Percentiles rank a stretch among this genome's conserved stretches.
These are phyloP conservation scores for Epicampocera succincta DNA, from an alignment of 2,888 invertebrate genomes.

Conservation along the genomic window DNA sequence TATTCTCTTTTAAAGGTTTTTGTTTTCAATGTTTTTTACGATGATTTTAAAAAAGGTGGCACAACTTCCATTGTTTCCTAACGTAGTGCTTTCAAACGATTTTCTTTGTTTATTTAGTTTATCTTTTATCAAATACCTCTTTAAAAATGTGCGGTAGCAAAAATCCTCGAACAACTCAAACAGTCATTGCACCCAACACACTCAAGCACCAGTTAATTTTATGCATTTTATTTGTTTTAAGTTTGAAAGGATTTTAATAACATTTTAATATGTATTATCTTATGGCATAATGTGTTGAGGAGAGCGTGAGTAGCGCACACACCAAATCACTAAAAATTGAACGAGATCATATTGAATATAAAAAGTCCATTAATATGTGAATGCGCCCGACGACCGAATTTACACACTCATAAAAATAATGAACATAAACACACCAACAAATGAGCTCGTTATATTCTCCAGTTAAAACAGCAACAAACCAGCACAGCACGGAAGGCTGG, in stretches of 20 bases:
- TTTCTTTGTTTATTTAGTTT: not conserved
- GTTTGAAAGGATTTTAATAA: constrained; percentile 53
- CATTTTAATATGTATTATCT: constrained; percentile 43
- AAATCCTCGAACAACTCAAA: constrained; percentile 4
- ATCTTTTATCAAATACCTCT: not conserved
- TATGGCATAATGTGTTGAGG: constrained; percentile 9
- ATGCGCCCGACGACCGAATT: constrained; percentile 53
- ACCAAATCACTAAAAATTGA: not conserved
- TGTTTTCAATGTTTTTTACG: too few relatives aligned
- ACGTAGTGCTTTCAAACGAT: too few relatives aligned
- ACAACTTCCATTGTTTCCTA: too few relatives aligned
- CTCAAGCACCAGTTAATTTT: constrained; percentile 10
- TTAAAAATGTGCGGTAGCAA: not conserved
- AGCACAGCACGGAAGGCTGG: not conserved
- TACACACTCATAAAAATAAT: constrained; percentile 40
- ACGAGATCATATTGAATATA: constrained; percentile 27
- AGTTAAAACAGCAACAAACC: not conserved
- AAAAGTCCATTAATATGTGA: constrained; percentile 58
- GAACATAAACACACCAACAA: not conserved
- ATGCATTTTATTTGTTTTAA: constrained; percentile 17
- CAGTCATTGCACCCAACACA: not conserved
- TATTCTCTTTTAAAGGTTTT: too few relatives aligned
- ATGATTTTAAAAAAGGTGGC: too few relatives aligned
- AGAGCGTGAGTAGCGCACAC: not conserved
- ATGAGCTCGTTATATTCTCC: not conserved